Evolutionary conservation across 1,140 invertebrate genomes (phyloP), one percentile per base, ranked within the genome.

Genomic region (Bombus terrestris): DNA sequence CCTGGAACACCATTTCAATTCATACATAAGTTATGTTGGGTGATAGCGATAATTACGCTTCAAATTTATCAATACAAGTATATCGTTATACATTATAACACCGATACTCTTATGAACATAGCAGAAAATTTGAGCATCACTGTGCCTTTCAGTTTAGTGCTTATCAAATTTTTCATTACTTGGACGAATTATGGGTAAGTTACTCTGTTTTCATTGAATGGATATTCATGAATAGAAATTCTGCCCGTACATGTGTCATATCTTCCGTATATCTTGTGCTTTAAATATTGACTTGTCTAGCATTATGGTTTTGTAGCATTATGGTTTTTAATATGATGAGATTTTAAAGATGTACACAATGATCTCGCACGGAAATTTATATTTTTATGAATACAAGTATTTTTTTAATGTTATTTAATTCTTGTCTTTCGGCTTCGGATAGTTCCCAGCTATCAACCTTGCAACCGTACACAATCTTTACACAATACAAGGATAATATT

Each of bases 1-100:
- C 78, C 88, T 3, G 68, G 57, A 28, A 77, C 72, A 8, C 64
- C 77, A 4, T 83, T 57, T 3, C 84, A 79, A 28, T 37, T 64
- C 32, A 35, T 81, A 4, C 64, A 76, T 25, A 80, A 57, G 59
- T 8, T 89, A 4, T 57, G 15, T 28, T 84, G 73, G 53, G 22
- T 81, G 39, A 22, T 13, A 15, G 25, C 18, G 35, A 59, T 87
- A 66, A 5, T 2, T 28, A 3, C 71, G 10, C 43, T 80, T 25
- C 81, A 87, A 3, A 59, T 6, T 12, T 89, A 59, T 81, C 77
- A 87, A 15, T 89, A 87, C 59, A 53, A 22, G 4, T 89, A 87
- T 13, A 15, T 90, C 4, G 9, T 89, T 12, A 28, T 47, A 37
- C 72, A 87, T 18, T 87, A 75, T 5, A 3, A 18, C 1, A 37